Evolutionary conservation across 1,140 invertebrate species (phyloP).

Genomic region (Eriocheir sinensis): DNA sequence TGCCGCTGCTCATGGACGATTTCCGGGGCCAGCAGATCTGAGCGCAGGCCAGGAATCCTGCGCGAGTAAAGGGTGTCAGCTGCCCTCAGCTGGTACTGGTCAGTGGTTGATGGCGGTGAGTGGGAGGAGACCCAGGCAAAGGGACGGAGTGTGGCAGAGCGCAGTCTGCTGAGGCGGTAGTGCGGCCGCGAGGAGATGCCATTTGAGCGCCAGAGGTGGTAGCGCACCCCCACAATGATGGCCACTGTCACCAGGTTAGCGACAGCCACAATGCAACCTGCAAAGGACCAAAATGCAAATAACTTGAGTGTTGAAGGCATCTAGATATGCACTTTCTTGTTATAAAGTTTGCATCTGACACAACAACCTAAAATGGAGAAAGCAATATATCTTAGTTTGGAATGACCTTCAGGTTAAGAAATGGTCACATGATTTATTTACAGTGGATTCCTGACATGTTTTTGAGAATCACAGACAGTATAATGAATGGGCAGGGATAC

Average conservation of each 20-base stretch:
- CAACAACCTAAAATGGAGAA: too few relatives aligned
- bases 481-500: not conserved
- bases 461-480: too few relatives aligned
- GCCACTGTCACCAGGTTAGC: constrained; percentile 69
- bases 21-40: constrained; percentile 63
- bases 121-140: constrained; percentile 62
- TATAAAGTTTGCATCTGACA: too few relatives aligned
- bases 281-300: not conserved
- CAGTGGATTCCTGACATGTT: too few relatives aligned
- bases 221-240: constrained; percentile 71
- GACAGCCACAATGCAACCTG: constrained; percentile 71
- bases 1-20: constrained; percentile 65
- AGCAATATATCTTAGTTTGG: too few relatives aligned
- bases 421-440: too few relatives aligned
- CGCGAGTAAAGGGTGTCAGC: constrained; percentile 60
- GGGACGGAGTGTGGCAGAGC: constrained; percentile 71
- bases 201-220: constrained; percentile 71
- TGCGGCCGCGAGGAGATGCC: constrained; percentile 59
- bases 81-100: constrained; percentile 71
- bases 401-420: too few relatives aligned
- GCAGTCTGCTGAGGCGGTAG: constrained; percentile 62
- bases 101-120: constrained; percentile 67
- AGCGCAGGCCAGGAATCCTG: constrained; percentile 63
- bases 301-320: too few relatives aligned
- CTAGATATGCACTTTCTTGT: too few relatives aligned